Percentiles rank a stretch among this genome's conserved stretches.
phyloP scores from a whole-genome alignment of 2,888 invertebrate species.

The Ochropleura plecta region DNA sequence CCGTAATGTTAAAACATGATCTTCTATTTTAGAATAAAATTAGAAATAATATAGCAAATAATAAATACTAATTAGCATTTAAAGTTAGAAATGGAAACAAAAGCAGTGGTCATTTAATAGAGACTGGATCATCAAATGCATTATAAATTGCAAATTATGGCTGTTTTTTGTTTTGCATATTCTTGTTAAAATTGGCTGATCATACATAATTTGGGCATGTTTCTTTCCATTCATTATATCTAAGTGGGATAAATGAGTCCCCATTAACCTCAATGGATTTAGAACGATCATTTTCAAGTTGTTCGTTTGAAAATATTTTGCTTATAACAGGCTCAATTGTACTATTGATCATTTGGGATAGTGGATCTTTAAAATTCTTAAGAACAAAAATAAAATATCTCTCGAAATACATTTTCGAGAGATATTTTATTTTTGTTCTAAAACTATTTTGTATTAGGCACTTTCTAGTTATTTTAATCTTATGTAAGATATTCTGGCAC shows the following conservation, averaged over 20 bases:
- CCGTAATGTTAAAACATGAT: not conserved
- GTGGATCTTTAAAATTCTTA: not conserved
- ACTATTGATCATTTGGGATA: not conserved
- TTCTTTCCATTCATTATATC: too few relatives aligned
- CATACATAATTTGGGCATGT: too few relatives aligned
- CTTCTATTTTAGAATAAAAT: not conserved
- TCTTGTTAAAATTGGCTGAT: too few relatives aligned
- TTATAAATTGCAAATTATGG: not conserved
- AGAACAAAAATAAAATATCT: not conserved
- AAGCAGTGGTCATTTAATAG: not conserved
- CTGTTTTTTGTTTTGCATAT: not conserved
- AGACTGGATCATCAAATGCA: not conserved
- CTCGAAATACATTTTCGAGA: too few relatives aligned
- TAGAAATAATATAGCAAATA: too few relatives aligned
- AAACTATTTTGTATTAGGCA: not conserved
- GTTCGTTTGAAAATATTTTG: not conserved
- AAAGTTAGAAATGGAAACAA: conserved; percentile 6
- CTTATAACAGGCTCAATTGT: not conserved
- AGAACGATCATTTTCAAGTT: too few relatives aligned
- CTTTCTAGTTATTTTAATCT: not conserved
- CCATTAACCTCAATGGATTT: too few relatives aligned
- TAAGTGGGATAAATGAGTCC: too few relatives aligned
- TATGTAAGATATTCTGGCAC: not conserved
- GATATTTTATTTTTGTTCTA: too few relatives aligned
- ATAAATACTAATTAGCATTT: too few relatives aligned